phyloP scores from a whole-genome alignment of 2,113 vertebrate genomes.

The Antidorcas marsupialis region DNA sequence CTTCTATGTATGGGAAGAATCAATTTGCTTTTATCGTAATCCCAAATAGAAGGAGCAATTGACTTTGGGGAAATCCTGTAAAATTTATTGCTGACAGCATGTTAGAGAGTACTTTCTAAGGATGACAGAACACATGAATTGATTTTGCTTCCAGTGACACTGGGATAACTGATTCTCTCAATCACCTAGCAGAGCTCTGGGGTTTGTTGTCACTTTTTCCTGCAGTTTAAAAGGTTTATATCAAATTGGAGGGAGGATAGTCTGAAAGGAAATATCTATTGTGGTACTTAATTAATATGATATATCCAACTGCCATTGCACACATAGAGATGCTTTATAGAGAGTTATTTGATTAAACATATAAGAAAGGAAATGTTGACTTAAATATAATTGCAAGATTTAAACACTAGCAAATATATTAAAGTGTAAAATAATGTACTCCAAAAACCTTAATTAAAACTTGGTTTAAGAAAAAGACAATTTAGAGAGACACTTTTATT shows the following conservation, averaged over 20 bases:
- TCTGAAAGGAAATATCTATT: conserved; percentile 63
- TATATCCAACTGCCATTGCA: background rate
- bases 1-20: conserved; percentile 59
- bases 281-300: conserved; percentile 69
- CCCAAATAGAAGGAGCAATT: conserved; percentile 73
- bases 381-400: background rate
- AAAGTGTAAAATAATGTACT: background rate
- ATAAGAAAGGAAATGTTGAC: background rate
- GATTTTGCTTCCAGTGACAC: conserved; percentile 77
- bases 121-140: conserved; percentile 77
- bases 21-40: conserved; percentile 75
- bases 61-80: conserved; percentile 72
- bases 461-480: background rate
- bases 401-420: background rate
- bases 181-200: conserved; percentile 42
- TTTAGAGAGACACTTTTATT: background rate
- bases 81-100: conserved; percentile 71
- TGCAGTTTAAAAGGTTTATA: conserved; percentile 69
- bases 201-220: conserved; percentile 64
- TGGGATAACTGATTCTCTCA: conserved; percentile 75
- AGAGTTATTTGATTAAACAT: background rate
- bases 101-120: conserved; percentile 68
- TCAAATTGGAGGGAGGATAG: conserved; percentile 66
- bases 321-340: conserved; percentile 19
- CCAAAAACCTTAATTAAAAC: background rate